phyloP scores from a whole-genome alignment of 2,888 invertebrate genomes.

The Malachius bipustulatus region DNA sequence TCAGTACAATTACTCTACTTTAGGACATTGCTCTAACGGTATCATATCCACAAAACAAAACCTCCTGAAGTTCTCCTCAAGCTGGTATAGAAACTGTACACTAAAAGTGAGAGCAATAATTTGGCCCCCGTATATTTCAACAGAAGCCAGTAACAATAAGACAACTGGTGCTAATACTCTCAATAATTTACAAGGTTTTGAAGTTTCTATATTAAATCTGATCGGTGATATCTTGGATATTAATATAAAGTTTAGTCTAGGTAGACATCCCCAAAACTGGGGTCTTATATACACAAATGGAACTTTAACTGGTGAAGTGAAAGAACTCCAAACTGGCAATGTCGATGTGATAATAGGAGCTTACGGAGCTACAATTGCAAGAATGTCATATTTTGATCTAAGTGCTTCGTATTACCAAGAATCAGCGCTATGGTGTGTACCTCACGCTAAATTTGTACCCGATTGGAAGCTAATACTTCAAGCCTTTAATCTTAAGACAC shows the following conservation, averaged over 20 bases:
- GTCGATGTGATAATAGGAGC: not conserved
- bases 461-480: not conserved
- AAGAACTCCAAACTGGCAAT: not conserved
- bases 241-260: not conserved
- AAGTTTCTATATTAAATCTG: not conserved
- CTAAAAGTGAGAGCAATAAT: not conserved
- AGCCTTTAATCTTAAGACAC: no score
- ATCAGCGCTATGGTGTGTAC: not conserved
- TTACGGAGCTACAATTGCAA: not conserved
- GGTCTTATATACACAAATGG: not conserved
- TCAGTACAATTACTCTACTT: no score
- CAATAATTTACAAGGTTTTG: not conserved
- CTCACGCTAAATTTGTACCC: not conserved
- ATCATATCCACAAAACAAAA: no score
- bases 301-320: not conserved
- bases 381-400: not conserved
- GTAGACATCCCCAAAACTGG: not conserved
- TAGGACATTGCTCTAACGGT: no score
- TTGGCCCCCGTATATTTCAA: not conserved
- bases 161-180: no score
- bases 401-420: not conserved
- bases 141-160: not conserved
- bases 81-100: not conserved
- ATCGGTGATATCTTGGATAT: conserved; percentile 1
- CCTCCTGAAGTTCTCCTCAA: no score